Base-by-base conservation (phyloP, 2,888 invertebrate species). In the Thera britannica region DNA sequence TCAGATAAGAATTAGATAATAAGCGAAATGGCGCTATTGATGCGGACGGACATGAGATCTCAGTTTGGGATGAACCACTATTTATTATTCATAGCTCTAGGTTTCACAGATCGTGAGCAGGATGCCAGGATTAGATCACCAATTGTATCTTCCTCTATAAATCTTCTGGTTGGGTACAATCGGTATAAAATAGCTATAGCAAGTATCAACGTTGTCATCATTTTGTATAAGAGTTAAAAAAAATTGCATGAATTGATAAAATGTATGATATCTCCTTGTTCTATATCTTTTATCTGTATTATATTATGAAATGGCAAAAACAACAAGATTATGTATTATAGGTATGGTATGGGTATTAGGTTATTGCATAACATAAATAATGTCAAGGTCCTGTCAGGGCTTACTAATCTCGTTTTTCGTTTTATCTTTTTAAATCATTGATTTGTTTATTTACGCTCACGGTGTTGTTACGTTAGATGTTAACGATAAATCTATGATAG, bases 91-190 rank as follows among this genome's bases (percentile, higher is more conserved):
- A 7, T 41, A 2, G 6, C 0, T 41, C 41, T 46, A 46, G 23
- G 48, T 61, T 52, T 56, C 41, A 57, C 78, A 70, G 65, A 76
- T 74, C 67, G 71, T 74, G 70, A 75, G 79, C 85, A 85, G 86
- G 85, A 87, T 86, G 85, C 83, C 83, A 83, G 23, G 79, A 79
- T 83, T 46, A 46, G 9, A 46, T 83, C 78, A 79, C 76, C 73
- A 77, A 79, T 75, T 77, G 75, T 46, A 5, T 72, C 79, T 79
- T 83, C 82, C 82, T 82, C 81, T 82, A 79, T 85, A 82, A 81
- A 79, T 74, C 72, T 79, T 73, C 75, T 78, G 72, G 76, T 48
- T 63, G 11, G n/a, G n/a, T 49, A 12, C 48, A 49, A 58, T 46
- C 44, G 44, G 9, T 46, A 9, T 46, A 46, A 46, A 9, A 46